phyloP scores from a whole-genome alignment of 1,140 invertebrate species.

The Lasaia peninsularis region DNA sequence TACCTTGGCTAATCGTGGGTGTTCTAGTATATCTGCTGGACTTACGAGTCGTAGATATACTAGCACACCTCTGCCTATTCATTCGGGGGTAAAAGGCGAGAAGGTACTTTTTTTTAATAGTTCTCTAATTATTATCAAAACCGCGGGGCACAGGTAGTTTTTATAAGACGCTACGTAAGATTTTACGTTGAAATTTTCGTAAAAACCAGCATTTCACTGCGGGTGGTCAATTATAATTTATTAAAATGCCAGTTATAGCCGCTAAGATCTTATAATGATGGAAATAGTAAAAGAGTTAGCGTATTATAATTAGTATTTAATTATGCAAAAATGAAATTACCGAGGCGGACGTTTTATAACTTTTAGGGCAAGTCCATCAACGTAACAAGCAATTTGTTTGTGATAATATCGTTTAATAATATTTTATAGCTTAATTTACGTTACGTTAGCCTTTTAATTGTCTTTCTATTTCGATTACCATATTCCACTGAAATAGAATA shows the following conservation, averaged over 20 bases:
- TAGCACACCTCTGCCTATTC: too few relatives aligned
- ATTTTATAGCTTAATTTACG: neutral
- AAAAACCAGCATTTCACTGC: conserved; percentile 30
- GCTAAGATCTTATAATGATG: conserved; percentile 1
- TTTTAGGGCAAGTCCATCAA: neutral
- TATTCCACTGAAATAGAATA: neutral
- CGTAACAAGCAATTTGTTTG: neutral
- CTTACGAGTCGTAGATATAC: too few relatives aligned
- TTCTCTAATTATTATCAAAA: too few relatives aligned
- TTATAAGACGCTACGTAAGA: neutral
- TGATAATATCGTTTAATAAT: neutral
- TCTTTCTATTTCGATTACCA: neutral
- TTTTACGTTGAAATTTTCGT: conserved; percentile 5
- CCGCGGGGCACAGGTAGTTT: neutral
- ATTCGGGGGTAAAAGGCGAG: too few relatives aligned
- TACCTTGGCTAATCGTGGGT: too few relatives aligned
- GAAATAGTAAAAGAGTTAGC: neutral
- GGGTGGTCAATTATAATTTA: conserved; percentile 53
- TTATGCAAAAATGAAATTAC: conserved; percentile 7
- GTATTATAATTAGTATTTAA: conserved; percentile 3
- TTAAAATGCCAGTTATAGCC: conserved; percentile 48
- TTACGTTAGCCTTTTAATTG: neutral
- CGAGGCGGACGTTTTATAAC: neutral
- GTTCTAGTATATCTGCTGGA: too few relatives aligned
- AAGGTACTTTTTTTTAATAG: too few relatives aligned